These are phyloP conservation scores for Drosophila sp. DNA, from an alignment of 1,140 invertebrate species.

Conservation along the genomic window DNA sequence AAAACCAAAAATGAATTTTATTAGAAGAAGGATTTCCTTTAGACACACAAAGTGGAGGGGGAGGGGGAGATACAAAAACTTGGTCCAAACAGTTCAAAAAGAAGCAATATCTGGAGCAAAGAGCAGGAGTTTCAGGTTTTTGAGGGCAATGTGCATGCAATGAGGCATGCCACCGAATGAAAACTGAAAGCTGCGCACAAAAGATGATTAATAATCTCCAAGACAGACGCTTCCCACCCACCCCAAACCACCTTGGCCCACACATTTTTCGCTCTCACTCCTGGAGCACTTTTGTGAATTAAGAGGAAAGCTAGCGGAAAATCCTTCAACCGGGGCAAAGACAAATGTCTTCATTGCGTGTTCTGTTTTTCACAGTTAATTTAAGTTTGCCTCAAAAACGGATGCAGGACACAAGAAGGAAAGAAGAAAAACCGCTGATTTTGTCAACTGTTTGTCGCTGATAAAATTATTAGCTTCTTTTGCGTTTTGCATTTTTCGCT, in stretches of 20 bases:
- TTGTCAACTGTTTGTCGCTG: constrained; percentile 81
- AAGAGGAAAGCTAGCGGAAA: constrained; percentile 40
- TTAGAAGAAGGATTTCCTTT: constrained; percentile 64
- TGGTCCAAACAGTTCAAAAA: constrained; percentile 55
- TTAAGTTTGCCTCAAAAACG: constrained; percentile 71
- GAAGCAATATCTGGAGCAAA: constrained; percentile 22
- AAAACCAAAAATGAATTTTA: constrained; percentile 49
- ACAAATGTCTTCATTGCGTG: constrained; percentile 81
- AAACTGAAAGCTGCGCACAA: constrained; percentile 70
- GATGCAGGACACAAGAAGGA: constrained; percentile 53
- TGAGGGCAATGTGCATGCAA: constrained; percentile 34
- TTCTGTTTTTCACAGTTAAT: constrained; percentile 79
- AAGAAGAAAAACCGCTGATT: constrained; percentile 71
- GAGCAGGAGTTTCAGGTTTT: constrained; percentile 12
- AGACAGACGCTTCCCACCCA: constrained; percentile 33
- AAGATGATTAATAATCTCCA: constrained; percentile 80
- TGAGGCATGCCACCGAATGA: constrained; percentile 54
- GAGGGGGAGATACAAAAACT: constrained; percentile 8
- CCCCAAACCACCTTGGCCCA: neutral
- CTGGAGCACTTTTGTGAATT: neutral
- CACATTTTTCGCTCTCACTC: neutral
- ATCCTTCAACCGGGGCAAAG: constrained; percentile 53
- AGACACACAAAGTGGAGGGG: neutral
- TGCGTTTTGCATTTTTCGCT: constrained; percentile 34
- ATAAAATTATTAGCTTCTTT: constrained; percentile 81